phyloP scores from a whole-genome alignment of 2,113 vertebrate species.

The Holacanthus passer region DNA sequence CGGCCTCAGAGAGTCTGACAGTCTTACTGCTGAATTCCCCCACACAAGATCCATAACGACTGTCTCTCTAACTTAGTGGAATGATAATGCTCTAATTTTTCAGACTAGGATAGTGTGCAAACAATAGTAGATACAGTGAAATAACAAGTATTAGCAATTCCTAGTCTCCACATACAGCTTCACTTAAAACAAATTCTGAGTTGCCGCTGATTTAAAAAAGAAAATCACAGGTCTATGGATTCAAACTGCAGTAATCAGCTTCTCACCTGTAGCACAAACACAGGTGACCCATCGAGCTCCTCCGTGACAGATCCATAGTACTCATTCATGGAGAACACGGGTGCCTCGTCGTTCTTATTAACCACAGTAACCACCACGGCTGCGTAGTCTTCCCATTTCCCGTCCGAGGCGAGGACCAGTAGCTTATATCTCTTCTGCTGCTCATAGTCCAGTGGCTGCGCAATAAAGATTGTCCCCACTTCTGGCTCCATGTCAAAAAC shows the following conservation, averaged over 20 bases:
- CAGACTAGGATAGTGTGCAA: not conserved
- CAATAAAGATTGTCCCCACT: slow-evolving; percentile 90
- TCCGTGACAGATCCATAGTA: slow-evolving; percentile 92
- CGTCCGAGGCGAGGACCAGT: slow-evolving; percentile 90
- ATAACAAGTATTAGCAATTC: no score
- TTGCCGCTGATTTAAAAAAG: not conserved
- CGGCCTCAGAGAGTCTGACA: slow-evolving; percentile 39
- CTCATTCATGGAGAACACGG: slow-evolving; percentile 90
- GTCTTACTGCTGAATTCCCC: slow-evolving; percentile 26
- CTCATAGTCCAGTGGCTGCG: slow-evolving; percentile 91
- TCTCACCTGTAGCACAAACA: slow-evolving; percentile 91
- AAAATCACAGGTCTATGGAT: slow-evolving; percentile 34
- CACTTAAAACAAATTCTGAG: not conserved
- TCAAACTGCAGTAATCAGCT: not conserved
- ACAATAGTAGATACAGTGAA: slow-evolving; percentile 11
- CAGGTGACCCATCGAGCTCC: slow-evolving; percentile 88
- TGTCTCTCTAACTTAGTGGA: slow-evolving; percentile 22
- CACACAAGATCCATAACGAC: slow-evolving; percentile 32
- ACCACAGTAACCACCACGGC: slow-evolving; percentile 86
- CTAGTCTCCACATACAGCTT: not conserved
- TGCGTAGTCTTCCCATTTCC: slow-evolving; percentile 92
- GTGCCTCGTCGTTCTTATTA: slow-evolving; percentile 92
- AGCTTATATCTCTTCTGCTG: slow-evolving; percentile 88
- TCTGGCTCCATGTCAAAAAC: slow-evolving; percentile 90
- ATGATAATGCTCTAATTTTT: slow-evolving; percentile 28